Evolutionary conservation across 2,797 vertebrate species (phyloP), one percentile per base, ranked within the genome.

Genomic region (Tapera naevia): DNA sequence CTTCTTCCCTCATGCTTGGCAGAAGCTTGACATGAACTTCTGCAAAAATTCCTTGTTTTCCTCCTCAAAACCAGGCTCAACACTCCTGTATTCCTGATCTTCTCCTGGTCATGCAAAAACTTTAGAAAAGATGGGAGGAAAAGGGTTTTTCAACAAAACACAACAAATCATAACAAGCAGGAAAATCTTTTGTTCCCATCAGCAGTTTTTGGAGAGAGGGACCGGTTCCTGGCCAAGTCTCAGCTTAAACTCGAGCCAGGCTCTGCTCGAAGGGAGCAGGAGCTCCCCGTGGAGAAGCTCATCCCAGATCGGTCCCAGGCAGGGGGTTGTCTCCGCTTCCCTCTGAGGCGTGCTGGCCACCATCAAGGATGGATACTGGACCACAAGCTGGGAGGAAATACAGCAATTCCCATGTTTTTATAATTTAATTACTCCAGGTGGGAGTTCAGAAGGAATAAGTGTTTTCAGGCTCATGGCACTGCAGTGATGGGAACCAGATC

Each of bases 311-410:
- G 1, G 69, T 65, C 45, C 57, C 11, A 9, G 45, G 78, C 79
- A 33, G 33, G 23, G 53, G 23, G n/a, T 80, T 23, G 2, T 76
- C 88, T 78, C 61, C 1, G 2, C 66, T 37, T 50, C 75, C 57
- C 43, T 45, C 71, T n/a, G 79, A 64, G 65, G 79, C 18, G 1
- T 19, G 2, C 32, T 48, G 23, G 33, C 71, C 58, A 30, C 73
- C 10, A 2, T 3, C 15, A 2, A 35, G 73, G 48, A 60, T 2
- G 10, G 78, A 67, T 32, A 18, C 1, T 0, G 33, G 69, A 13
- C 35, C 7, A 0, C 9, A 10, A 45, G 48, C 12, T 53, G 67
- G 23, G 50, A 56, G 57, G 25, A 50, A 72, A 25, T 12, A 10
- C 18, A 67, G 50, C 73, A 51, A 82, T 82, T 84, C 78, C 71